A percentile compares a stretch with the other conserved stretches of the same genome.
These are phyloP conservation scores for Epinotia ramella DNA, from an alignment of 2,888 invertebrate genomes.

Conservation along the genomic window DNA sequence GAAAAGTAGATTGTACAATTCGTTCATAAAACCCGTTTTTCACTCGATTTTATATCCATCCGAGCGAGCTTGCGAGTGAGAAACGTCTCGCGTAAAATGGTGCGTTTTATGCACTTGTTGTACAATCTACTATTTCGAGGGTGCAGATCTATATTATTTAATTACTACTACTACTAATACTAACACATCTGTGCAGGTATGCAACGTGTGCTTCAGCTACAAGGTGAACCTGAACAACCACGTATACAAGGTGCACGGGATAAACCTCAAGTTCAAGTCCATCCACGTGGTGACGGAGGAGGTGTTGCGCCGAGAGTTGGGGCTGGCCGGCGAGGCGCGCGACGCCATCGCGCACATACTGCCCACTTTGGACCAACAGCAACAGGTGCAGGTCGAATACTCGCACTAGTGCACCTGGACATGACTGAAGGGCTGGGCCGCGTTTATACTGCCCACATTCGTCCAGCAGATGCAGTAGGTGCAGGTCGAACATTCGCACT, in stretches of 20 bases:
- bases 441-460: too few relatives aligned
- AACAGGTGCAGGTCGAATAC: conserved; percentile 51
- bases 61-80: too few relatives aligned
- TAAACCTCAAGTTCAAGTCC: conserved; percentile 81
- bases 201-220: conserved; percentile 82
- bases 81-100: too few relatives aligned
- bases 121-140: too few relatives aligned
- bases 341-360: conserved; percentile 73
- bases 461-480: neutral
- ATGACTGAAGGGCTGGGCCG: too few relatives aligned
- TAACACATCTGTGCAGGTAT: conserved; percentile 67
- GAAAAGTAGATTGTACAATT: too few relatives aligned
- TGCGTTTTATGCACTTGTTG: too few relatives aligned
- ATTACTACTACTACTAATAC: neutral
- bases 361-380: conserved; percentile 69
- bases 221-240: conserved; percentile 83
- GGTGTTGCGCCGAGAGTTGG: conserved; percentile 71
- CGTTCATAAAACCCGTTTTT: too few relatives aligned
- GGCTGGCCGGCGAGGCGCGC: conserved; percentile 67
- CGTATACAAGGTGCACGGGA: conserved; percentile 78
- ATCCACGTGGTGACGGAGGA: conserved; percentile 81
- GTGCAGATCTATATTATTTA: neutral
- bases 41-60: too few relatives aligned
- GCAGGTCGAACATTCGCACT: conserved; percentile 54
- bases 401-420: conserved; percentile 51